Evolutionary conservation across 2,797 vertebrate species (phyloP).

Genomic region (Xyrichtys novacula): DNA sequence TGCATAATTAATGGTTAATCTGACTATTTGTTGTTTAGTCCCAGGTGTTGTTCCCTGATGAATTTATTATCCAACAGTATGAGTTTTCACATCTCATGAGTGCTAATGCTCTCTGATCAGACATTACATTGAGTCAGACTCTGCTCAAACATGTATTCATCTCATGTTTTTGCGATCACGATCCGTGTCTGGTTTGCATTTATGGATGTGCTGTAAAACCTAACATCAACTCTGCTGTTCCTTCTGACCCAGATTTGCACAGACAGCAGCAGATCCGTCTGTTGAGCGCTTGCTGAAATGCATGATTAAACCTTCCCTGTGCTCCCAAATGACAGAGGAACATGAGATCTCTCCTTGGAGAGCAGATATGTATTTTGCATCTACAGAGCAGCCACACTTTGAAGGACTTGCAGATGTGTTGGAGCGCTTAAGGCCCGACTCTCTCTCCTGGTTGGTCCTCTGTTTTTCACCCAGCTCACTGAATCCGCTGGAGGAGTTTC

Average conservation of each 20-base stretch:
- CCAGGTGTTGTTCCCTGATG: not conserved
- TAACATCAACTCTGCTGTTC: slow-evolving; percentile 12
- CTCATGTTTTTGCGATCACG: slow-evolving; percentile 8
- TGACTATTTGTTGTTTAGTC: not conserved
- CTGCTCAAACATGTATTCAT: not conserved
- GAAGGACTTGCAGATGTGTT: slow-evolving; percentile 75
- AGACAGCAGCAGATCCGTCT: slow-evolving; percentile 51
- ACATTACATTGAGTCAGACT: not conserved
- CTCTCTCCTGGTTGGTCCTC: slow-evolving; percentile 22
- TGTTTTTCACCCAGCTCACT: slow-evolving; percentile 32
- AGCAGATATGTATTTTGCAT: slow-evolving; percentile 72
- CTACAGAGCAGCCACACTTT: slow-evolving; percentile 52
- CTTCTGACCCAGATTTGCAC: slow-evolving; percentile 61
- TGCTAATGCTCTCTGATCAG: not conserved
- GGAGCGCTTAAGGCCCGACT: slow-evolving; percentile 49
- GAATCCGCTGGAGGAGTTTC: slow-evolving; percentile 44
- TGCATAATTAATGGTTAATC: no score
- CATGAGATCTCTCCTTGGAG: slow-evolving; percentile 64
- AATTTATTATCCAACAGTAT: not conserved
- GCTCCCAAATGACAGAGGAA: slow-evolving; percentile 64
- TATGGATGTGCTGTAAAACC: slow-evolving; percentile 34
- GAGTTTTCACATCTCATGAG: not conserved
- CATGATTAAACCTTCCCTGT: slow-evolving; percentile 59
- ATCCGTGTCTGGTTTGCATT: slow-evolving; percentile 24
- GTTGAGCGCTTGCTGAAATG: slow-evolving; percentile 36